Evolutionary conservation across 2,113 vertebrate species (phyloP), one percentile per base, ranked within the genome.

Genomic region (Hippocampus comes): DNA sequence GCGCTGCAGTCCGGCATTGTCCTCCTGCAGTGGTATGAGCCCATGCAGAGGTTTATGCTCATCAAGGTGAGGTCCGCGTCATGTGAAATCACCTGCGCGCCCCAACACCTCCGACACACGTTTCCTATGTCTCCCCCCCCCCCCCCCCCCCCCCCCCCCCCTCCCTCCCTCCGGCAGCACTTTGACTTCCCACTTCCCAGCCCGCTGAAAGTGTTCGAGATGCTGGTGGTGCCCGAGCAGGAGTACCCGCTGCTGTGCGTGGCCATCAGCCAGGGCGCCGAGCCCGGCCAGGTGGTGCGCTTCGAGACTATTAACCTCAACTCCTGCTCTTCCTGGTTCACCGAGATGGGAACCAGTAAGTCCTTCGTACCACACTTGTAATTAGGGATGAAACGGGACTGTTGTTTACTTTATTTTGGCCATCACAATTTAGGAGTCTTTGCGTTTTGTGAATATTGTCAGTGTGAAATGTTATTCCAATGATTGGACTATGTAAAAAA

Each of bases 231-330:
- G 60, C 97, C 97, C 0, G 97, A 98, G 85, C 97, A 99, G 84
- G 97, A 99, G 79, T 99, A 97, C 57, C 97, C 97, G 3, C 94
- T 99, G 93, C 93, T 99, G 75, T 99, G 97, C 5, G 96, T 99
- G 48, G 95, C 97, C 14, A 93, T 99, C 89, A 97, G 95, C 78
- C 93, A 92, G 80, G 96, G 95, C 53, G 70, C 78, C 0, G 95
- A 98, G 74, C 87, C 92, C 0, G 89, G 92, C 59, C 97, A 99
- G 84, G 95, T 98, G 1, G 96, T 98, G 83, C 95, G 95, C 82
- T 99, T 99, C 46, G 96, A 99, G 92, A 99, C 96, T 87, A 98
- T 99, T 93, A 97, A 99, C 91, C 94, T 99, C 81, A 99, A 98
- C 91, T 99, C 97, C 10, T 95, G 96, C 41, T 99, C 97, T 20